Evolutionary conservation across 2,888 invertebrate species (phyloP), one percentile per base, ranked within the genome.

Genomic region (Listrodromus nycthemerus): DNA sequence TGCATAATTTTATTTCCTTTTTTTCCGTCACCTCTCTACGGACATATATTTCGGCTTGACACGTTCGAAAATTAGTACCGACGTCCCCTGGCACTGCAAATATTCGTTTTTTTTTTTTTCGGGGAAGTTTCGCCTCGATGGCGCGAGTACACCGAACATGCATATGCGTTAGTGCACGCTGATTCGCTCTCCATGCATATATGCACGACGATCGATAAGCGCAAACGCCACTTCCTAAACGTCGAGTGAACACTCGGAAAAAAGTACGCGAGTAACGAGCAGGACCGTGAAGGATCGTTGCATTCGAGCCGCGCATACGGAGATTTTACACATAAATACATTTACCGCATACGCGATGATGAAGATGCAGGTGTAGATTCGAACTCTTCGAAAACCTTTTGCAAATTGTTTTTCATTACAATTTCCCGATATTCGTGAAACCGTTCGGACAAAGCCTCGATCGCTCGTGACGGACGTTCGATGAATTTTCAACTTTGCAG

Each of bases 151-250:
- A 65, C 37, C 48, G 19, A 16, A 13, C 33, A 37, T 30, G 24
- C 30, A 30, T 16, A 65, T 48, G 30, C 10, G 37, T n/a, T 19
- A 37, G 33, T 52, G 50, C 65, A 37, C n/a, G 27, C 5, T 27
- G 61, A 16, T 27, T 30, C 37, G 71, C 41, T 55, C 55, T 41
- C 24, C 58, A 58, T 30, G 21, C 63, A 21, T 27, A 21, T 19
- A 50, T 52, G 24, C 50, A 50, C 48, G 48, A 30, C 52, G 75
- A 75, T 75, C 77, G 69, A 75, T 75, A 75, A 65, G 65, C 33
- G 63, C 74, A 69, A 77, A 69, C 69, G 55, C 55, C 41, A 76
- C 76, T 76, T 65, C 58, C 61, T 48, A 78, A 78, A 50, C 69
- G 77, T 61, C 69, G 63, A 69, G 63, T 61, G 69, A 21, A 30